Base-by-base conservation (phyloP, 2,797 vertebrate species). In the Xiphorhynchus erythropygius region DNA sequence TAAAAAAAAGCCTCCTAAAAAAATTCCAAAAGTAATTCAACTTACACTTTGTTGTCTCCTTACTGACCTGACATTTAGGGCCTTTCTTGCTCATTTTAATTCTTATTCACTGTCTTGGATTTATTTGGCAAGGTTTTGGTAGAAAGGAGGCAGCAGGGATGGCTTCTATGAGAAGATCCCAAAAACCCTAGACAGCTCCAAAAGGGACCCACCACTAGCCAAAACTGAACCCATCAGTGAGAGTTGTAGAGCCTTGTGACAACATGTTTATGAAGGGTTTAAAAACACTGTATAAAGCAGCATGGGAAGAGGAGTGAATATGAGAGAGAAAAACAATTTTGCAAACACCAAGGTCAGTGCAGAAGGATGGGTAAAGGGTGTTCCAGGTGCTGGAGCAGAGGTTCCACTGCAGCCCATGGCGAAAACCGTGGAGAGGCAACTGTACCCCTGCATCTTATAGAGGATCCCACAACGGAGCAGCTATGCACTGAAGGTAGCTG, bases 221-320 rank as follows among this genome's bases (percentile, higher is more conserved):
- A 69, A 44, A 56, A n/a, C 49, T 60, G 53, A 80, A 24, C 8
- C 33, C 24, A 21, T 24, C 37, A 77, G 27, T 6, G 33, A 24
- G 0, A 0, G 28, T 2, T 5, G 2, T 1, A 64, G n/a, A 18
- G 5, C 23, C 10, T n/a, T 44, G 9, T 22, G 55, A 64, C 9
- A 52, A 25, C 2, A 24, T 1, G 6, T 24, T 56, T 50, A 25
- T n/a, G 28, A 35, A 50, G 23, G 18, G 9, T 3, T 39, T 24
- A 55, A 64, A 84, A 18, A 5, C 23, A 18, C 9, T 3, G 3
- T 15, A 39, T 28, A 79, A 83, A 83, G 35, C 9, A 50, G 7
- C 18, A 11, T 1, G 17, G 13, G 30, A 24, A 64, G 10, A 75
- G 3, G 24, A 46, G 18, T 25, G 15, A 46, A 19, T 28, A 24